Conservation (phyloP, 2,797 vertebrate genomes). For the Darevskia nairensis region DNA sequence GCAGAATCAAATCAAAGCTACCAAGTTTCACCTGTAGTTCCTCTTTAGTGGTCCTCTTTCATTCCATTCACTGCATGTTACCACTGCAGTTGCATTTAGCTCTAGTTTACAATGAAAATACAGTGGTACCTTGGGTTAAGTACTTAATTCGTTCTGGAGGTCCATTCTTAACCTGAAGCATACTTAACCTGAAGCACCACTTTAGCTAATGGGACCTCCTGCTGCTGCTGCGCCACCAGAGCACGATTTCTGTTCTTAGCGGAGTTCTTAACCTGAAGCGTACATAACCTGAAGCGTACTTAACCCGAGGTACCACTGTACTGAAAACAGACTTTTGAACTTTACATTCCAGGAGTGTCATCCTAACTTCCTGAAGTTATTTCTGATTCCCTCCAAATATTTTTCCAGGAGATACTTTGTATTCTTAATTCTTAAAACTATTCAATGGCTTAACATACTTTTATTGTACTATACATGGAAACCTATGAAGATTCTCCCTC, state of each 20-base stretch:
- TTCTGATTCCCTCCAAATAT: conserved; percentile 53
- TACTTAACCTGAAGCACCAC: too few relatives aligned
- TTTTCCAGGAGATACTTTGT: conserved; percentile 60
- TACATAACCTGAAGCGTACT: too few relatives aligned
- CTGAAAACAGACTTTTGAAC: conserved; percentile 65
- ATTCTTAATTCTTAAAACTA: neutral
- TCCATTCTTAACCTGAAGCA: too few relatives aligned
- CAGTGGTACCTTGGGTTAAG: too few relatives aligned
- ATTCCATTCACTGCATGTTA: conserved; percentile 44
- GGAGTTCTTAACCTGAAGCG: too few relatives aligned
- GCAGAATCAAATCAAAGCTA: conserved; percentile 29
- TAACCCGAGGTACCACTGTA: neutral
- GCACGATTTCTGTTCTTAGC: too few relatives aligned
- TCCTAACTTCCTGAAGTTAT: conserved; percentile 54
- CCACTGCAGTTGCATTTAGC: conserved; percentile 54
- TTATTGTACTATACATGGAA: accelerated
- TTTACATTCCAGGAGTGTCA: conserved; percentile 61
- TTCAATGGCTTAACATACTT: neutral
- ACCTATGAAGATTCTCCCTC: neutral
- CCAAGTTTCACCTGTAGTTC: conserved; percentile 45
- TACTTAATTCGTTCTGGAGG: too few relatives aligned
- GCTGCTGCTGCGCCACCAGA: too few relatives aligned
- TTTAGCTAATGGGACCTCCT: too few relatives aligned
- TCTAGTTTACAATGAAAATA: conserved; percentile 66
- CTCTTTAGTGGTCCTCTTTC: conserved; percentile 51